Evolutionary conservation across 1,140 invertebrate genomes (phyloP).

Genomic region (Papilio machaon): DNA sequence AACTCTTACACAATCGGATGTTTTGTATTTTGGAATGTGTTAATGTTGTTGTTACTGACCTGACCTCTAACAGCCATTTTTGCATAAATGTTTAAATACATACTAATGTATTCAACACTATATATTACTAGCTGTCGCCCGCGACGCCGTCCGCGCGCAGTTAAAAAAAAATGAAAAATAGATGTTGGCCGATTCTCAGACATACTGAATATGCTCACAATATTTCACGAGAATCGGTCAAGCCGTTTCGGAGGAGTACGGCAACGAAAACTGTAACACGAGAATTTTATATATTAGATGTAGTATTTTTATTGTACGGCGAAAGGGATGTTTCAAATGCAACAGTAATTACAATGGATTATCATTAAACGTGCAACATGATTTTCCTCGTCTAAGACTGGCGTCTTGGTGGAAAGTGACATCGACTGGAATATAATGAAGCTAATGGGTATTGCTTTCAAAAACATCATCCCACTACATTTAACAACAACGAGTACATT

Average conservation of each 20-base stretch:
- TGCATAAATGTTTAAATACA: slow-evolving; percentile 24
- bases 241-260: too few relatives aligned
- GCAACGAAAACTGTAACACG: too few relatives aligned
- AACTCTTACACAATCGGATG: neutral
- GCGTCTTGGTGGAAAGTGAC: neutral
- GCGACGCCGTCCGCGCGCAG: too few relatives aligned
- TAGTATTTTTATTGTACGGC: neutral
- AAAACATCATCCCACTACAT: neutral
- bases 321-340: neutral
- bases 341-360: too few relatives aligned
- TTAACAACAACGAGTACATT: neutral
- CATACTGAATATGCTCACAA: too few relatives aligned
- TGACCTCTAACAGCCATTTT: slow-evolving; percentile 7
- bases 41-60: slow-evolving; percentile 14
- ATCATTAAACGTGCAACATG: neutral
- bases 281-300: too few relatives aligned
- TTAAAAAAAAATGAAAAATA: too few relatives aligned
- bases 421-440: slow-evolving; percentile 7
- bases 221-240: too few relatives aligned
- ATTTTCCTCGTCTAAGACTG: neutral
- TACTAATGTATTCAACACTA: neutral
- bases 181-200: too few relatives aligned
- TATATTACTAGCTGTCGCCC: too few relatives aligned
- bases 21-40: slow-evolving; percentile 13
- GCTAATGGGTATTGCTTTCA: slow-evolving; percentile 2